Base-by-base conservation (phyloP, 2,797 vertebrate species). In the Eulemur mongoz region DNA sequence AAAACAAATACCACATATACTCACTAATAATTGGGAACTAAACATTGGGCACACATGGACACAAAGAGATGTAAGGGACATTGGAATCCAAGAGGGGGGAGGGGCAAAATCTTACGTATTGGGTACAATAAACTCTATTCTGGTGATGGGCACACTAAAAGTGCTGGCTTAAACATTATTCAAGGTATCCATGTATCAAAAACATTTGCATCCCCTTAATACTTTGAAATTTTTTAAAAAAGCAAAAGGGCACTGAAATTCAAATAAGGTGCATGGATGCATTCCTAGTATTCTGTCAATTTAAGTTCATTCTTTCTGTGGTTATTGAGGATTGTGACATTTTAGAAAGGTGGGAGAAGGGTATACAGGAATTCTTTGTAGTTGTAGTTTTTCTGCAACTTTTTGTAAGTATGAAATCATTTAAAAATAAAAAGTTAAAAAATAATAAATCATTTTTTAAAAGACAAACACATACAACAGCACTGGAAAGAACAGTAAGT, bases 361-460 rank as follows among this genome's bases (percentile, higher is more conserved):
- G 17, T 18, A 17, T 38, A 25, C 23, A 9, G 14, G 23, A 85
- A 30, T 13, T 72, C 54, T 83, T 48, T 70, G 32, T 63, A 84
- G 17, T 50, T 43, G 22, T 57, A 57, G 54, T 25, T 18, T 61
- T 45, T 79, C 25, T 73, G 25, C 18, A 54, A 27, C 23, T 40
- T 67, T 25, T 65, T 18, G 25, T 76, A 78, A 78, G 11, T 52
- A 59, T 54, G 32, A 69, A 79, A 65, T 78, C 59, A 79, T 50
- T 59, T 73, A 81, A 82, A 78, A 78, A 59, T 61, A 38, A 67
- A 65, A 65, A 65, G 63, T 65, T n/a, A 43, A 63, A 70, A 84
- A 61, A 45, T 72, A 30, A 32, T 52, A 27, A 80, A 4, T 59
- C 22, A 14, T 63, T 50, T 82, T 69, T 32, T 8, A 65, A 67